Evolutionary conservation across 1,140 invertebrate genomes (phyloP), one percentile per base, ranked within the genome.

Genomic region (Philaenus spumarius): DNA sequence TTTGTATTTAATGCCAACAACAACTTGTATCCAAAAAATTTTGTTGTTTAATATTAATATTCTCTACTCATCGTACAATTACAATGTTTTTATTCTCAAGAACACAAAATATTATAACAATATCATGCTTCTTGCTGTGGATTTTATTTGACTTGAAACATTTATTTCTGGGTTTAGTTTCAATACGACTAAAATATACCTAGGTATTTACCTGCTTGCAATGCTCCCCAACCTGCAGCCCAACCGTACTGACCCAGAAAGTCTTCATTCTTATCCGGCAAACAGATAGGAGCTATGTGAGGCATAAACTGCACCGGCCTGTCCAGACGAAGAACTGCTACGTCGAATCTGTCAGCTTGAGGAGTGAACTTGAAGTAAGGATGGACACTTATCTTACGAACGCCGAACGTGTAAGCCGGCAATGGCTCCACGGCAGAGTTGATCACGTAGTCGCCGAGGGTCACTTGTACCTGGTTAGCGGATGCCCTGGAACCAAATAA

Each of bases 361-460:
- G 93, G 93, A 0, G 93, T 96, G 67, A 96, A 96, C 72, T 95
- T 94, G 75, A 96, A 96, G 66, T 92, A 89, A 0, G 93, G 93
- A 75, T 96, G 93, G 1, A 95, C 90, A 72, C 89, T 80, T 37
- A 96, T 95, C 61, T 88, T 82, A 15, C 86, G 77, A 1, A 95
- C 93, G 1, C 90, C 90, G 67, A 94, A 94, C 0, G 90, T 93
- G 68, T 93, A 92, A 1, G 91, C 90, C 1, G 90, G 90, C 43
- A 95, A 71, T 0, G 90, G 87, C 73, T 96, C 93, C 1, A 87
- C 84, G 0, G 92, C 90, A 0, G 91, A 93, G 74, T 95, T 95
- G 60, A 96, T 90, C 34, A 95, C 89, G 71, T 95, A 95, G 73
- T 96, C 93, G 3, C 93, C 93, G 6, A 96, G 78, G 0, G 91